These are phyloP conservation scores for Recurvirostra avosetta DNA, from an alignment of 2,113 vertebrate species.

Conservation along the genomic window DNA sequence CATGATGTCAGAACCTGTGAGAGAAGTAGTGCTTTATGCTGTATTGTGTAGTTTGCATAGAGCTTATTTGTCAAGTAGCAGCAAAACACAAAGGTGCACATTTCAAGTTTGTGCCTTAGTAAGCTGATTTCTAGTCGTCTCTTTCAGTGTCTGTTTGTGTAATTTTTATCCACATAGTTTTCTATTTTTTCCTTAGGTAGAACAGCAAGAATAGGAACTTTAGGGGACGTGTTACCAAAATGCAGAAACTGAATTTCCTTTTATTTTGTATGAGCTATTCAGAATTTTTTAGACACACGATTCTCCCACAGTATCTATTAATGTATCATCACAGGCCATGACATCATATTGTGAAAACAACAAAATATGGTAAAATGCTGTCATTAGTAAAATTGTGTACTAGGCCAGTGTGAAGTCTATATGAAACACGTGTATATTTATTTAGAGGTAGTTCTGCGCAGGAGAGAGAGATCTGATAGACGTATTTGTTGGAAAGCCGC, in stretches of 20 bases:
- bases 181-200: neutral
- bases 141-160: neutral
- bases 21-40: neutral
- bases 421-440: neutral
- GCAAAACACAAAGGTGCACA: neutral
- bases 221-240: neutral
- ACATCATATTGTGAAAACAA: neutral
- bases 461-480: neutral
- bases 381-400: neutral
- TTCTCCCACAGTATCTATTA: neutral
- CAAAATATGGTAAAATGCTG: neutral
- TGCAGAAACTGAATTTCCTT: neutral
- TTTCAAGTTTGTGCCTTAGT: neutral
- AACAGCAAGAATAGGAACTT: neutral
- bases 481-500: constrained; percentile 9
- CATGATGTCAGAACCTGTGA: neutral
- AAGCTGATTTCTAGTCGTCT: neutral
- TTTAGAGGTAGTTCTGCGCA: neutral
- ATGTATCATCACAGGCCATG: neutral
- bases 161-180: neutral
- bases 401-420: neutral
- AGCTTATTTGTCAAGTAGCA: neutral
- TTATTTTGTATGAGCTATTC: neutral
- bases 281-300: neutral
- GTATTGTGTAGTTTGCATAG: neutral